phyloP scores from a whole-genome alignment of 2,888 invertebrate species.

The Rhamphomyia laevipes region DNA sequence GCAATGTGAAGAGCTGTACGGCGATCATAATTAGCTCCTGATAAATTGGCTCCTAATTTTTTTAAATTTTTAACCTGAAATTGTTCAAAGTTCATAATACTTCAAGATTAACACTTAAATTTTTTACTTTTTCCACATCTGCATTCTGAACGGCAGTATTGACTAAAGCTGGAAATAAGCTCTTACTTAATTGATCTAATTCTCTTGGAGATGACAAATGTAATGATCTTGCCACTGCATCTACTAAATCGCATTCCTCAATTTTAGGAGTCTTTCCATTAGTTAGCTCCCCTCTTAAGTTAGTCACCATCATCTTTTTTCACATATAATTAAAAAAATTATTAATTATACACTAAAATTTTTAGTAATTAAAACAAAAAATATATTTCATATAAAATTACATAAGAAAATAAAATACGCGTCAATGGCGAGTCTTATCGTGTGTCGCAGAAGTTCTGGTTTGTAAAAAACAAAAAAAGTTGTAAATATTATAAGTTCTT shows the following conservation, averaged over 20 bases:
- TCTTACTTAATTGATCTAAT: conserved; percentile 42
- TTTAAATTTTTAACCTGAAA: conserved; percentile 29
- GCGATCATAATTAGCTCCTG: conserved; percentile 58
- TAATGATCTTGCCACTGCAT: conserved; percentile 47
- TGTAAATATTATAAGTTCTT: no score
- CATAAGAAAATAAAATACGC: no score
- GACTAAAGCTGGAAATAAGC: conserved; percentile 57
- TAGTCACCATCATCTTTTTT: conserved; percentile 59
- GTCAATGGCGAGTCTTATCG: no score
- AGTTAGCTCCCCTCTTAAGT: conserved; percentile 72
- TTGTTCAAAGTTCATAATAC: background rate
- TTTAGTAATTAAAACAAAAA: no score
- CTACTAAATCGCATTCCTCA: conserved; percentile 43
- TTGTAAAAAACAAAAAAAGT: no score
- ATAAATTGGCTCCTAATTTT: conserved; percentile 59
- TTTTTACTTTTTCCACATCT: conserved; percentile 40
- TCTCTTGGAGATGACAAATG: conserved; percentile 44
- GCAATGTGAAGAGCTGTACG: conserved; percentile 75
- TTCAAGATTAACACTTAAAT: background rate
- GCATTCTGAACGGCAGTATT: conserved; percentile 48
- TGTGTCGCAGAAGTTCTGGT: no score
- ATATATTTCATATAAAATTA: no score
- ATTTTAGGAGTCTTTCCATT: conserved; percentile 26
- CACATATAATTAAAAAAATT: conserved; percentile 3
- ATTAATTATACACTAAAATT: background rate